Conservation (phyloP, 2,888 invertebrate species). For the Chrysodeixis includens region DNA sequence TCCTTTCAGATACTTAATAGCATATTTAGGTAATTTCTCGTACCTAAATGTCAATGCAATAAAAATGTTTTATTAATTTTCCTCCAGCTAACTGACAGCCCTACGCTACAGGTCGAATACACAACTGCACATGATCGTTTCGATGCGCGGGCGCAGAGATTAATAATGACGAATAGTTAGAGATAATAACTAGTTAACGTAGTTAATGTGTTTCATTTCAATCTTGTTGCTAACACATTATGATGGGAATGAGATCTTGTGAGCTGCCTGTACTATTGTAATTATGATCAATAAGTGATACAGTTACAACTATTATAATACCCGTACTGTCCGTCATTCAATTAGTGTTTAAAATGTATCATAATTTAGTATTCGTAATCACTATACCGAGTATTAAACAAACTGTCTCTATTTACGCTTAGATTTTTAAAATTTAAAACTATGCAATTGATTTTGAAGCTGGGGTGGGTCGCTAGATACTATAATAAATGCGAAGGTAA, state of each 20-base stretch:
- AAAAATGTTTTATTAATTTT: too few relatives aligned
- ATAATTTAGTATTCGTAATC: too few relatives aligned
- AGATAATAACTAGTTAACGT: constrained; percentile 60
- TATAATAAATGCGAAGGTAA: too few relatives aligned
- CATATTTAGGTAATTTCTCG: too few relatives aligned
- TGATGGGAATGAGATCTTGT: constrained; percentile 30
- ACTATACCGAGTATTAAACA: too few relatives aligned
- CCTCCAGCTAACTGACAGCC: constrained; percentile 27
- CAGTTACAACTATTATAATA: constrained; percentile 25
- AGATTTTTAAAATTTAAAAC: too few relatives aligned
- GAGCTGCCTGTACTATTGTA: constrained; percentile 18
- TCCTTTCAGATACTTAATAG: too few relatives aligned
- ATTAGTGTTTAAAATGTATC: not conserved
- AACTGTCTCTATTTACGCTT: too few relatives aligned
- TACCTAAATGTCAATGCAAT: too few relatives aligned
- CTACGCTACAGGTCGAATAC: constrained; percentile 30
- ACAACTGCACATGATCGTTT: constrained; percentile 51
- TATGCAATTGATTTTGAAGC: too few relatives aligned
- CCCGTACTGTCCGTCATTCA: constrained; percentile 4
- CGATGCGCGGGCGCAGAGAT: constrained; percentile 59
- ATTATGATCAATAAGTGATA: constrained; percentile 23
- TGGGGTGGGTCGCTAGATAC: too few relatives aligned
- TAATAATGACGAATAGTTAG: constrained; percentile 67
- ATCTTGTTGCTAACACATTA: constrained; percentile 42
- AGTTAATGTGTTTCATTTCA: constrained; percentile 56